Evolutionary conservation across 2,797 vertebrate species (phyloP), one percentile per base, ranked within the genome.

Genomic region (Myotis planiceps): DNA sequence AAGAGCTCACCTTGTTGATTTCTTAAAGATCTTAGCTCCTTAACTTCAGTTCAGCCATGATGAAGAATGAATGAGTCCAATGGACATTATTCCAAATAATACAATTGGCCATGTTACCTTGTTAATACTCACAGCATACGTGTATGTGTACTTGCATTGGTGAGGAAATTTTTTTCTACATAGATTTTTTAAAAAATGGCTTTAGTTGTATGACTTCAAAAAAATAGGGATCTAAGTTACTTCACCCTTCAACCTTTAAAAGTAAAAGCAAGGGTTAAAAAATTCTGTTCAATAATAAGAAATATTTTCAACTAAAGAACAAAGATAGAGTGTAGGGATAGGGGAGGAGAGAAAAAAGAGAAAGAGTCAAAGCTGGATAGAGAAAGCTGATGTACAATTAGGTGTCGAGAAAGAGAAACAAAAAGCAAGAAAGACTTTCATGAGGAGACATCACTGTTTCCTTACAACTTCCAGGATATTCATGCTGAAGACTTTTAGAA

Each of bases 401-500:
- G 27, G 15, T 6, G 69, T 29, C 5, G 5, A 85, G 76, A 94
- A 66, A 90, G 47, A 90, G 53, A 88, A 72, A 71, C 4, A 65
- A 55, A 84, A 86, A 69, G 25, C 51, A 92, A 76, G 37, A 63
- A 74, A 32, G 6, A 55, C 14, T 69, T 94, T 84, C 49, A 76
- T 53, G 23, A 92, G 32, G 29, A 55, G 45, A 34, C 2, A n/a
- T n/a, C 29, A 21, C 8, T 68, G 29, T 88, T 66, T 32, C 72
- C 12, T 21, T 47, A 60, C 29, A 79, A 84, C 21, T 87, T 55
- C 23, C 25, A 95, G 74, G 45, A 93, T 27, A 47, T 34, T 42
- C 53, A 74, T n/a, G 32, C 47, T 75, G 51, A 94, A 88, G 58
- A 92, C 21, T 55, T 95, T 45, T 27, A 91, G 45, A 78, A 65